These are phyloP conservation scores for Porites divaricata DNA, from an alignment of 92 coral and sea anemone species.

Conservation along the genomic window DNA sequence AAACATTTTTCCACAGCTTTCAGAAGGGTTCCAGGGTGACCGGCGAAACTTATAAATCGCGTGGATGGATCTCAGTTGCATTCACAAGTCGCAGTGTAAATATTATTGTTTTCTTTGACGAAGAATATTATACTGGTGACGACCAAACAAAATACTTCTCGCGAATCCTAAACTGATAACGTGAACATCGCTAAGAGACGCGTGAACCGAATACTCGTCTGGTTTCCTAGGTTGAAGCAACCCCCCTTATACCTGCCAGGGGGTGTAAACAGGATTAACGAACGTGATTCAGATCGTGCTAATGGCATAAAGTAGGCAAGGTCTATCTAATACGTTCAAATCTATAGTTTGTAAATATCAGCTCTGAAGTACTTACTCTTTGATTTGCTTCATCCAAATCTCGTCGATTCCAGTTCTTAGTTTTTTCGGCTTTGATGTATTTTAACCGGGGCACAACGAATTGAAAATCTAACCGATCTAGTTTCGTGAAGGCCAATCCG, in stretches of 20 bases:
- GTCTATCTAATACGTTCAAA: not conserved
- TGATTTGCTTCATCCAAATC: not conserved
- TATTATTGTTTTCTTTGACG: not conserved
- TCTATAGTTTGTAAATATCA: not conserved
- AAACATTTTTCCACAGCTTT: conserved; percentile 1
- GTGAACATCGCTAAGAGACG: too few relatives aligned
- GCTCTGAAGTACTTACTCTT: conserved; percentile 1
- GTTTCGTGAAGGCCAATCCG: not conserved
- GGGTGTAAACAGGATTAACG: not conserved
- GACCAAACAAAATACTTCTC: not conserved
- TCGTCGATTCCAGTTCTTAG: not conserved
- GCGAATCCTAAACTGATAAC: not conserved
- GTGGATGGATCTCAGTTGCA: not conserved
- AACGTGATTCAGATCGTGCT: not conserved
- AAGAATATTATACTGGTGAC: not conserved
- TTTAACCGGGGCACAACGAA: not conserved
- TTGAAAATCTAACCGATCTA: not conserved
- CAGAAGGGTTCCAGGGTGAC: conserved; percentile 9
- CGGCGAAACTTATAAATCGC: not conserved
- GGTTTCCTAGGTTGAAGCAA: not conserved
- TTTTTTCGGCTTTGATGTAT: not conserved
- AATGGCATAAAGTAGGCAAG: not conserved
- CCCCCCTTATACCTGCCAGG: not conserved
- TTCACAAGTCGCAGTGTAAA: not conserved
- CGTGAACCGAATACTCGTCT: not conserved